Conservation (phyloP, 2,888 invertebrate genomes). For the Cepaea hortensis region DNA sequence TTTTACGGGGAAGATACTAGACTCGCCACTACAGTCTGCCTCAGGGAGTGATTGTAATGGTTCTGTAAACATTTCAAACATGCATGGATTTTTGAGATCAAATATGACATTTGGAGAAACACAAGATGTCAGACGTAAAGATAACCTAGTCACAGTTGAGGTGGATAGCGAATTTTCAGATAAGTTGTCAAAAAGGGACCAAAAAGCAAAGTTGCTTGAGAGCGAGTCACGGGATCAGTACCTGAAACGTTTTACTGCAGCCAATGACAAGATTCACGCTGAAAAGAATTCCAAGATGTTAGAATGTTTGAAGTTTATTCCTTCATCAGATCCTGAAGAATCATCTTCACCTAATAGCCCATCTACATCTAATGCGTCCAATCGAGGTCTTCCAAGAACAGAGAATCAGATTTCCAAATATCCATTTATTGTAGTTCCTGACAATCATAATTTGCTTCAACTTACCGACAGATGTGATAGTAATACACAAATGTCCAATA, state of each 20-base stretch:
- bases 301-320: conserved; percentile 1
- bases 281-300: neutral
- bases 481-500: neutral
- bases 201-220: neutral
- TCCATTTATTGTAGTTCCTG: neutral
- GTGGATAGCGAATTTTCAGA: neutral
- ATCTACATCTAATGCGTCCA: neutral
- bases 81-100: neutral
- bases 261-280: neutral
- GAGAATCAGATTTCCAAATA: neutral
- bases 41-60: neutral
- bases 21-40: too few relatives aligned
- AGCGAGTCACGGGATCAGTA: neutral
- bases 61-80: neutral
- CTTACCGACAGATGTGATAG: neutral
- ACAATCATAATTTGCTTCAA: neutral
- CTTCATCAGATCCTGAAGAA: neutral
- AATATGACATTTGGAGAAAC: neutral
- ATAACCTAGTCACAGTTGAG: neutral
- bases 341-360: neutral
- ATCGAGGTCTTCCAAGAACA: neutral
- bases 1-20: too few relatives aligned
- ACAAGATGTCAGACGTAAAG: neutral
- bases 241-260: neutral
- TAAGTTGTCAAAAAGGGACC: neutral